Evolutionary conservation across 2,797 vertebrate genomes (phyloP).

Genomic region (Sternotherus odoratus): DNA sequence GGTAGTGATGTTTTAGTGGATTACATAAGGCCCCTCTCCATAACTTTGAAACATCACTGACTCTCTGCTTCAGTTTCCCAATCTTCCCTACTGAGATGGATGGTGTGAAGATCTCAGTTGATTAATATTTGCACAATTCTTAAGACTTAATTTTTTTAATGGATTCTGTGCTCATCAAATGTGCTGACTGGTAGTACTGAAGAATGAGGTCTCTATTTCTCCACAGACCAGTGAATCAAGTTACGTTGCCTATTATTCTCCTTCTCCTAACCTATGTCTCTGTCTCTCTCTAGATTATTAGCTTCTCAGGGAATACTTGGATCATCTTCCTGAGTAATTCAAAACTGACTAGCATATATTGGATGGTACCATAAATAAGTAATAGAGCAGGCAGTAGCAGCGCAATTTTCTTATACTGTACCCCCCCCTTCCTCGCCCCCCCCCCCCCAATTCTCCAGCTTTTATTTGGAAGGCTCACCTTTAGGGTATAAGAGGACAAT

Average conservation of each 20-base stretch:
- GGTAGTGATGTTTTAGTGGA: not conserved
- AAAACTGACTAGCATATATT: not conserved
- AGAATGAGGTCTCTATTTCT: not conserved
- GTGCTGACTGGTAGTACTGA: not conserved
- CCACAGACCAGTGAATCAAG: not conserved
- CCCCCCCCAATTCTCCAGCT: not conserved
- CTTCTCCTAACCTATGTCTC: not conserved
- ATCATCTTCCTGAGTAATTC: not conserved
- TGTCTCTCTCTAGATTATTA: not conserved
- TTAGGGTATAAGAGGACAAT: not conserved
- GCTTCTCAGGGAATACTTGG: not conserved
- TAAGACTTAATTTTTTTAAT: not conserved
- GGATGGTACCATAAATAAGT: not conserved
- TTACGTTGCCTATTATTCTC: not conserved
- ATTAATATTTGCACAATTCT: not conserved
- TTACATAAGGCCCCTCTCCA: not conserved
- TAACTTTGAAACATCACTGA: not conserved
- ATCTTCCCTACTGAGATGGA: not conserved
- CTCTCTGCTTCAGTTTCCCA: not conserved
- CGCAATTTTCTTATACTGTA: not conserved
- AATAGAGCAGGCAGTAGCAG: not conserved
- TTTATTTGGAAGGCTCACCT: not conserved
- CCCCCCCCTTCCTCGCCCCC: not conserved
- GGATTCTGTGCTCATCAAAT: not conserved
- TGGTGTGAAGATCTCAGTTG: not conserved